A percentile compares a stretch with the other conserved stretches of the same genome.
These are phyloP conservation scores for Lepidocyrtinus sp. DNA, from an alignment of 2,888 invertebrate genomes.

Conservation along the genomic window DNA sequence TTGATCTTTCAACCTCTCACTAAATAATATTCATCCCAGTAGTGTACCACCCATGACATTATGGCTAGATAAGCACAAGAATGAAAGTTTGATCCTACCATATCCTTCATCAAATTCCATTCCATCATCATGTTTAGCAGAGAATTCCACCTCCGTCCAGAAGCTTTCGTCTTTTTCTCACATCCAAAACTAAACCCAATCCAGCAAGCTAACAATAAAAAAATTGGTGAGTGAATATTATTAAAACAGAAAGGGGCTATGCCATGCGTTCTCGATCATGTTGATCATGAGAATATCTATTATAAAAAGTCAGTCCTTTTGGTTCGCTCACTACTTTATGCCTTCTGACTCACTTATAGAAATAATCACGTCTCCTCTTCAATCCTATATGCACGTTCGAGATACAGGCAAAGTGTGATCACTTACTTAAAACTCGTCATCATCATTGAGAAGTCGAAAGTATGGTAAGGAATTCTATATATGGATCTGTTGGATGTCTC, in stretches of 20 bases:
- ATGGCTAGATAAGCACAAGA: too few relatives aligned
- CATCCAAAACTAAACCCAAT: too few relatives aligned
- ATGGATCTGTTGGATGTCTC: neutral
- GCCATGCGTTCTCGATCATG: neutral
- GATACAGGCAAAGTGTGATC: slow-evolving; percentile 41
- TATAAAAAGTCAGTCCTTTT: neutral
- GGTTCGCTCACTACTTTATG: slow-evolving; percentile 5
- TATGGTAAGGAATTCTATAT: slow-evolving; percentile 16
- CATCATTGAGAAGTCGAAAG: neutral
- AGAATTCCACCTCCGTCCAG: too few relatives aligned
- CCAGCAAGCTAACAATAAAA: too few relatives aligned
- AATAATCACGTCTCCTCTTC: slow-evolving; percentile 28
- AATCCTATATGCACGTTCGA: slow-evolving; percentile 19
- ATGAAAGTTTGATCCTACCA: too few relatives aligned
- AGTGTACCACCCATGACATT: too few relatives aligned
- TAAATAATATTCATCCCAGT: too few relatives aligned
- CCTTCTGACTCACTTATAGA: slow-evolving; percentile 3
- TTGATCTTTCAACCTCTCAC: too few relatives aligned
- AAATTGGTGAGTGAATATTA: slow-evolving; percentile 49
- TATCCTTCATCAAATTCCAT: slow-evolving; percentile 23
- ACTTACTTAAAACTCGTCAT: slow-evolving; percentile 49
- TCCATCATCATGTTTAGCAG: too few relatives aligned
- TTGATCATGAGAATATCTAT: neutral
- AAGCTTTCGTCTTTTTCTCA: slow-evolving; percentile 23
- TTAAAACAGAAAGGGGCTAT: slow-evolving; percentile 43